Evolutionary conservation across 2,797 vertebrate genomes (phyloP).

Genomic region (Sebastes kiyomatsui): DNA sequence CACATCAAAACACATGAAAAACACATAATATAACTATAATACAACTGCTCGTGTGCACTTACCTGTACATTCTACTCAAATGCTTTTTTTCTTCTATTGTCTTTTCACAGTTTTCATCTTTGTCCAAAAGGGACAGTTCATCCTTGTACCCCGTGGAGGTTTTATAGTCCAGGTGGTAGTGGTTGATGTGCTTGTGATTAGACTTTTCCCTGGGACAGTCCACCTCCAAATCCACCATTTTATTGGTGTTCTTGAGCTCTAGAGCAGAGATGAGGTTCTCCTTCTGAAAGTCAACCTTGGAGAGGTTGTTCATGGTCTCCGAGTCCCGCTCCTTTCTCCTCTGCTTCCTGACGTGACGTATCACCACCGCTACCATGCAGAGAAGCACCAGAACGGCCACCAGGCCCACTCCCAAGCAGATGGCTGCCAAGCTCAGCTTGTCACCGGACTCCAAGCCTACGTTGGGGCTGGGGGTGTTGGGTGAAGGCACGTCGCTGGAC

Average conservation of each 20-base stretch:
- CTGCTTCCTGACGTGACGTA: conserved; percentile 87
- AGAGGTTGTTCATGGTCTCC: conserved; percentile 95
- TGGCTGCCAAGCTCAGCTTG: conserved; percentile 88
- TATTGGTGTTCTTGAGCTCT: conserved; percentile 98
- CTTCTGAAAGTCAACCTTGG: conserved; percentile 90
- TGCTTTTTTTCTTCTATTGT: conserved; percentile 91
- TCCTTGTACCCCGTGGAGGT: conserved; percentile 89
- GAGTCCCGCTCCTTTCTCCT: conserved; percentile 79
- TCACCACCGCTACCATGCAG: conserved; percentile 88
- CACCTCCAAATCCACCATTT: conserved; percentile 93
- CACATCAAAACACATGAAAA: background rate
- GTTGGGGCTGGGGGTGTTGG: conserved; percentile 42
- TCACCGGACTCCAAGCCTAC: conserved; percentile 58
- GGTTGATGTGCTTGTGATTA: conserved; percentile 95
- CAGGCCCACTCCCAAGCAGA: conserved; percentile 89
- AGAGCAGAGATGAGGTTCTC: conserved; percentile 94
- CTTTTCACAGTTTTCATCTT: conserved; percentile 94
- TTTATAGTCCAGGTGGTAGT: conserved; percentile 91
- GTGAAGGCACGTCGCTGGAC: conserved; percentile 48
- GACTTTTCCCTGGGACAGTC: conserved; percentile 92
- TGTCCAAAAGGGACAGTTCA: conserved; percentile 85
- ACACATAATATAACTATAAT: background rate
- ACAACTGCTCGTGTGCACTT: conserved; percentile 46
- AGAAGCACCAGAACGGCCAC: conserved; percentile 89
- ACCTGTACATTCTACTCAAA: conserved; percentile 92